Evolutionary conservation across 2,113 vertebrate species (phyloP), one percentile per base, ranked within the genome.

Genomic region (Turdus rufiventris): DNA sequence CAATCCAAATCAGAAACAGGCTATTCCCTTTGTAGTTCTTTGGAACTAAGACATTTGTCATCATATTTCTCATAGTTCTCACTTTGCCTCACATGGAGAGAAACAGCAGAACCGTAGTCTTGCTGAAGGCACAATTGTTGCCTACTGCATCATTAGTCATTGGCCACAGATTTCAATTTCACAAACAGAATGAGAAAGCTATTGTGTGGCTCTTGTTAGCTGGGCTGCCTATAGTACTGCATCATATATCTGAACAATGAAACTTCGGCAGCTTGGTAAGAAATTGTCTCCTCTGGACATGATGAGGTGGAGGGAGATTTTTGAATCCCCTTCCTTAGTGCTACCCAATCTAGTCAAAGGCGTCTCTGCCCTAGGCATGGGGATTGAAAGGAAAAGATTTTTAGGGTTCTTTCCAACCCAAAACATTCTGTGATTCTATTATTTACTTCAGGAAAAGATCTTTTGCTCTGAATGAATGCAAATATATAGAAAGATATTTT

Each of bases 201-300:
- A 26, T 73, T 0, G 0, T 0, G 0, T 70, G 42, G 29, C 15
- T 2, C 0, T 42, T 85, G 38, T 56, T 76, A 93, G 60, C 67
- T 93, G 63, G 29, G n/a, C 45, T 60, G 53, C 54, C 57, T 47
- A 33, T 42, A 1, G 0, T 23, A 58, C 65, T 88, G 48, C 31
- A 57, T 40, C 61, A 2, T 23, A 10, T 36, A 60, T 10, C 47
- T 43, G 47, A 94, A 50, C n/a, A 75, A 38, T 10, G 26, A 53
- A 85, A 53, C 34, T 57, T 82, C 1, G 8, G 20, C 51, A 62
- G 26, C 20, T 53, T 84, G 25, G n/a, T 48, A 26, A 45, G 63
- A 85, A 67, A 34, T 45, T 54, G 38, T 20, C 13, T 87, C 15
- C 18, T 81, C 48, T 83, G 19, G n/a, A 71, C 16, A 60, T 13